phyloP scores from a whole-genome alignment of 1,140 invertebrate species.

The Apis cerana region DNA sequence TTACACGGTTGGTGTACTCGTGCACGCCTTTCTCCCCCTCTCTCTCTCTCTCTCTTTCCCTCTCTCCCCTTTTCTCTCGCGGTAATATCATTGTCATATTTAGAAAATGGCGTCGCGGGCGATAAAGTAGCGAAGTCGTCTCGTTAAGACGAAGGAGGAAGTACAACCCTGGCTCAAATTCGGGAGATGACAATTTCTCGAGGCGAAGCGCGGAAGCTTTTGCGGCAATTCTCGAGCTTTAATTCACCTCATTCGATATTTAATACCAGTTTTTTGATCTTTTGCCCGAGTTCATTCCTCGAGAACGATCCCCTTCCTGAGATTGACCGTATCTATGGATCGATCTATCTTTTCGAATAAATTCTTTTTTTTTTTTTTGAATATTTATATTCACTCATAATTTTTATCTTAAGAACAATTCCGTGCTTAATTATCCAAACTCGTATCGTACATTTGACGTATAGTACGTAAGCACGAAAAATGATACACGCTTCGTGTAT shows the following conservation, averaged over 20 bases:
- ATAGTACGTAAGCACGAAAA: too few relatives aligned
- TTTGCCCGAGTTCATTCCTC: too few relatives aligned
- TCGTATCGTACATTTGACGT: background rate
- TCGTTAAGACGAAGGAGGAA: background rate
- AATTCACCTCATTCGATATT: background rate
- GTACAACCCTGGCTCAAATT: background rate
- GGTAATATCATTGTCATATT: conserved; percentile 51
- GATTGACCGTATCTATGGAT: too few relatives aligned
- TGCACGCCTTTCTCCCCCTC: background rate
- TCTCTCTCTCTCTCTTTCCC: too few relatives aligned
- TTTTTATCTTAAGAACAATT: too few relatives aligned
- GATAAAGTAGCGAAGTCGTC: conserved; percentile 14
- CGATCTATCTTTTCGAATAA: too few relatives aligned
- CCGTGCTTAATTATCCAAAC: background rate
- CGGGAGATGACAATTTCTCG: background rate
- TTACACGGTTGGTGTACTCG: conserved; percentile 43
- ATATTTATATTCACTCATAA: too few relatives aligned
- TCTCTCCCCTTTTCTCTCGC: too few relatives aligned
- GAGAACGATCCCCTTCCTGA: too few relatives aligned
- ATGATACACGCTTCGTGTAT: background rate
- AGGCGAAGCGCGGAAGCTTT: background rate
- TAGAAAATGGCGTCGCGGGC: conserved; percentile 23
- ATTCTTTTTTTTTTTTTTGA: too few relatives aligned
- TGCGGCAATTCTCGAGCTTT: background rate
- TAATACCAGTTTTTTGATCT: background rate